phyloP scores from a whole-genome alignment of 2,797 vertebrate species.

The Scolopax bukidnonensis region DNA sequence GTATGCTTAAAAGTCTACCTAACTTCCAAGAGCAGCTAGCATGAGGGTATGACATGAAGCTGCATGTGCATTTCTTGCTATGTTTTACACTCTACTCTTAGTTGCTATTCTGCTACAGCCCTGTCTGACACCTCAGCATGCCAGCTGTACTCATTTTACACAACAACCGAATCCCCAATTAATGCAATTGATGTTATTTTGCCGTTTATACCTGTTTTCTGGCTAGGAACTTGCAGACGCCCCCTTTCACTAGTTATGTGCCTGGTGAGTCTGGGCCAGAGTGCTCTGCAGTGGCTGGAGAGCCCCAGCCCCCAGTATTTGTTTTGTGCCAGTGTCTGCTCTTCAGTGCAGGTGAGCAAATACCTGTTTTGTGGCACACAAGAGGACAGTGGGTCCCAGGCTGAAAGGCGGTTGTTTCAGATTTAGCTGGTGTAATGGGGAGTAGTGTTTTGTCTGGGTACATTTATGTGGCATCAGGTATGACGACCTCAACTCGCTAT shows the following conservation, averaged over 20 bases:
- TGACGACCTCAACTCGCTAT: neutral
- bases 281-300: accelerated
- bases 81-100: neutral
- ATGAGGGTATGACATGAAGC: neutral
- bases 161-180: neutral
- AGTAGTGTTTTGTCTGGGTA: neutral
- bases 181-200: neutral
- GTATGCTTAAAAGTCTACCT: neutral
- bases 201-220: neutral
- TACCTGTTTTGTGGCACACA: neutral
- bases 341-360: neutral
- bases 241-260: neutral
- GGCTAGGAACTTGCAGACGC: neutral
- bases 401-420: neutral
- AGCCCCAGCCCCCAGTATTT: neutral
- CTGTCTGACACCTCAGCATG: slow-evolving; percentile 38
- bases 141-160: slow-evolving; percentile 10
- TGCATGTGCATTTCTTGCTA: neutral
- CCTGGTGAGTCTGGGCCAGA: neutral
- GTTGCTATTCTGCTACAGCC: slow-evolving; percentile 20
- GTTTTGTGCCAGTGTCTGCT: neutral
- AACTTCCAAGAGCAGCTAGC: neutral
- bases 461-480: neutral
- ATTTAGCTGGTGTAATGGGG: neutral
- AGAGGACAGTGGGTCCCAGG: neutral